A percentile compares a stretch with the other conserved stretches of the same genome.
These are phyloP conservation scores for Stercorarius parasiticus DNA, from an alignment of 2,113 vertebrate species.

Conservation along the genomic window DNA sequence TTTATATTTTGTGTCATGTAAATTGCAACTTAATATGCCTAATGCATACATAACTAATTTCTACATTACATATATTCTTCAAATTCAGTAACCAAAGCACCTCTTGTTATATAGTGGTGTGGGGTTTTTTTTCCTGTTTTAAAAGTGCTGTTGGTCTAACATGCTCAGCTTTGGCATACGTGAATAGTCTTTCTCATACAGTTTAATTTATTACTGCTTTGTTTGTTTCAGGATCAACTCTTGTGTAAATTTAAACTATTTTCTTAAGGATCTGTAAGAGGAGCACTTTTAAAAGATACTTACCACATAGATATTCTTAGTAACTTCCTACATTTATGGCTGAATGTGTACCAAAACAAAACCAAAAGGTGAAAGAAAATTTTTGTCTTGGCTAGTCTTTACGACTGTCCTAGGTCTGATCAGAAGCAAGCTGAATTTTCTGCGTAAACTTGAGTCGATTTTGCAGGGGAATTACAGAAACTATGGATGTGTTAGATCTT, in stretches of 20 bases:
- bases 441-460: background rate
- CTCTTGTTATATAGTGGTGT: background rate
- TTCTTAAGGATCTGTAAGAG: background rate
- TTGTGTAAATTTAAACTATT: background rate
- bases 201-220: background rate
- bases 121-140: background rate
- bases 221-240: background rate
- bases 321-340: background rate
- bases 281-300: background rate
- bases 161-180: accelerated
- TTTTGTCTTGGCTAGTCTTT: background rate
- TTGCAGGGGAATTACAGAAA: background rate
- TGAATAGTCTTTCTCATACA: background rate
- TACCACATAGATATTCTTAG: background rate
- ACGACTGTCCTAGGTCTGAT: background rate
- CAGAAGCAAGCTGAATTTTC: background rate
- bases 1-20: background rate
- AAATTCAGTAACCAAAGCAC: background rate
- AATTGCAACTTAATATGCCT: background rate
- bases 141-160: background rate
- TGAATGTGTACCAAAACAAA: background rate
- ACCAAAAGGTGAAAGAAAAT: background rate
- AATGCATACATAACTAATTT: background rate
- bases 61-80: background rate
- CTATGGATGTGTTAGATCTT: background rate